A percentile compares a stretch with the other conserved stretches of the same genome.
Conservation (phyloP, 2,113 vertebrate species). For the Nothoprocta pentlandii region DNA sequence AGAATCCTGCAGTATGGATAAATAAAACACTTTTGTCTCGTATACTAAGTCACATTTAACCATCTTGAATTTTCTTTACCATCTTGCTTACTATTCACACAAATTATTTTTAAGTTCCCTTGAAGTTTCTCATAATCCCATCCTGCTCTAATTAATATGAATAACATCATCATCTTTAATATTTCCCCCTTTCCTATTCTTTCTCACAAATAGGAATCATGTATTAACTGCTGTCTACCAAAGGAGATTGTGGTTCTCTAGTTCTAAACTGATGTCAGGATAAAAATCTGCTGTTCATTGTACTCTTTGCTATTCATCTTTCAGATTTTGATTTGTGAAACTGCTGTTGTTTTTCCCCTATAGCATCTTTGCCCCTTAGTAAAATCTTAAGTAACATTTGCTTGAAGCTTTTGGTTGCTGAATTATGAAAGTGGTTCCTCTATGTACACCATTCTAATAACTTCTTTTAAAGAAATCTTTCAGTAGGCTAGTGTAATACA, state of each 20-base stretch:
- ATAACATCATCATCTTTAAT: accelerated
- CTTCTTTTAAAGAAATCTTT: neutral
- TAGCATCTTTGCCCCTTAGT: neutral
- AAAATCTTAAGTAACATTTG: neutral
- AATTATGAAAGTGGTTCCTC: neutral
- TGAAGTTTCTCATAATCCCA: neutral
- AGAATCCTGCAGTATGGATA: neutral
- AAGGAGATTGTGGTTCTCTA: neutral
- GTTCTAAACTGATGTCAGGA: neutral
- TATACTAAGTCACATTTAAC: neutral
- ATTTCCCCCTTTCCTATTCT: neutral
- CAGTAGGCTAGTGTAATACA: neutral
- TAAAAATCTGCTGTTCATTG: neutral
- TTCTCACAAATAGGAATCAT: neutral
- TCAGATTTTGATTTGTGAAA: neutral
- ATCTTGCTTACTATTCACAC: neutral
- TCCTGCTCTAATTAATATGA: neutral
- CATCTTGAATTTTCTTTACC: neutral
- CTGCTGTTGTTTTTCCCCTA: neutral
- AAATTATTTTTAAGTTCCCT: neutral
- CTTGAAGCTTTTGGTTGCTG: neutral
- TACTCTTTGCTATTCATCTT: neutral
- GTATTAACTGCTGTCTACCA: neutral
- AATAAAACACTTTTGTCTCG: neutral
- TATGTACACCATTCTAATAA: neutral